Conservation (phyloP, 2,797 vertebrate species). For the Dermochelys coriacea region DNA sequence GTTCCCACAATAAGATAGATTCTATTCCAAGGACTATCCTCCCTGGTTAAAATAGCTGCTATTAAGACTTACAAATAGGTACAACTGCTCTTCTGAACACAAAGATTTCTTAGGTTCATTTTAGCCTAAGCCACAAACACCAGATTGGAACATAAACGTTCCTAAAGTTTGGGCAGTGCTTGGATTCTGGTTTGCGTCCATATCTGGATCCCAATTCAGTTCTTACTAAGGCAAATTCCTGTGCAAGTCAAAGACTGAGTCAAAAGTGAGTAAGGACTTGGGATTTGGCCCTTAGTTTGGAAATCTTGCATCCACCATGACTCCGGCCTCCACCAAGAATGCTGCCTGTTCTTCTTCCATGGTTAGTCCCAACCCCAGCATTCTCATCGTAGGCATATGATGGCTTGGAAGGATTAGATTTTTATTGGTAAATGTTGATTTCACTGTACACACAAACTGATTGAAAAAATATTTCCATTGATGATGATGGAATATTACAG, state of each 20-base stretch:
- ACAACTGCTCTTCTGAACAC: background rate
- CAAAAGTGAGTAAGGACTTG: background rate
- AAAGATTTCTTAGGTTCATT: background rate
- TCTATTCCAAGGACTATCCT: background rate
- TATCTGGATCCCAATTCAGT: background rate
- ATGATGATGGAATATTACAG: background rate
- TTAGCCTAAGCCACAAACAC: background rate
- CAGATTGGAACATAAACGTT: background rate
- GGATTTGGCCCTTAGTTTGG: conserved; percentile 36
- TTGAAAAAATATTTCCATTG: background rate
- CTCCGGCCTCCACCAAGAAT: conserved; percentile 12
- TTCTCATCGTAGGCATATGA: background rate
- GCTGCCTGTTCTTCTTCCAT: conserved; percentile 13
- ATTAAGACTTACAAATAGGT: background rate
- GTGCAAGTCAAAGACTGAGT: background rate
- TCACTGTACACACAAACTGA: background rate
- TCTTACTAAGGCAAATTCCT: background rate
- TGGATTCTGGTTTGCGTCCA: background rate
- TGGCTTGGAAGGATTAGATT: background rate
- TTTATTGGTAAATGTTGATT: background rate
- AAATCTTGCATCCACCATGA: background rate
- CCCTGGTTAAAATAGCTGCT: background rate
- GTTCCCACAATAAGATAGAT: background rate
- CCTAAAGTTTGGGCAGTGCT: background rate
- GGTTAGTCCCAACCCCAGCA: background rate